Conservation (phyloP, 2,888 invertebrate species). For the Noctuana brunneofusca region DNA sequence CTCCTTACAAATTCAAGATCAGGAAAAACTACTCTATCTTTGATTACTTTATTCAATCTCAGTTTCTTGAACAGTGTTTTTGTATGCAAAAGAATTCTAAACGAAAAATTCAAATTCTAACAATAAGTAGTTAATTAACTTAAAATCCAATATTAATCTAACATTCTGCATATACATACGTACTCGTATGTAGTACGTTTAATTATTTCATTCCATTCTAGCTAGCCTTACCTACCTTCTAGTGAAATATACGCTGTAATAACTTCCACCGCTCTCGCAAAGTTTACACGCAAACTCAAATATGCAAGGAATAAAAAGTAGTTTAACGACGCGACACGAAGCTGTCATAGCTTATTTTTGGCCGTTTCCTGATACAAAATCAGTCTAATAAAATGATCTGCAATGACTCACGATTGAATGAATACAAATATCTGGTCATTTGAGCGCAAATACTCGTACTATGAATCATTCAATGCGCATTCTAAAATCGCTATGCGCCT, state of each 20-base stretch:
- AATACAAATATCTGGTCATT: slow-evolving; percentile 38
- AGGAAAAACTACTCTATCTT: too few species aligned
- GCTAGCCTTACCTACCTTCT: not conserved
- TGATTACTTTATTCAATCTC: slow-evolving; percentile 4
- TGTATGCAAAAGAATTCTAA: not conserved
- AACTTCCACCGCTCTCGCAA: slow-evolving; percentile 29
- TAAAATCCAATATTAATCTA: too few species aligned
- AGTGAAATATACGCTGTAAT: slow-evolving; percentile 29
- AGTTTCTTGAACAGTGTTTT: not conserved
- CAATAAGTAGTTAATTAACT: too few species aligned
- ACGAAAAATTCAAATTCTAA: slow-evolving; percentile 16
- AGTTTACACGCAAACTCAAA: slow-evolving; percentile 28
- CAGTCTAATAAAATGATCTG: slow-evolving; percentile 34
- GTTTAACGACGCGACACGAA: slow-evolving; percentile 13
- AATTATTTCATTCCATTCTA: not conserved
- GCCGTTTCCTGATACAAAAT: slow-evolving; percentile 35
- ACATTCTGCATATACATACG: too few species aligned
- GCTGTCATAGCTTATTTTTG: slow-evolving; percentile 36
- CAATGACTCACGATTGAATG: slow-evolving; percentile 40
- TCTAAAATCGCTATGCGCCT: slow-evolving; percentile 25
- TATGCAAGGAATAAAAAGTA: slow-evolving; percentile 36
- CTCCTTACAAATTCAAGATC: too few species aligned
- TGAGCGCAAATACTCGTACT: not conserved
- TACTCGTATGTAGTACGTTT: not conserved
- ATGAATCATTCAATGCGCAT: slow-evolving; percentile 42